Evolutionary conservation across 2,797 vertebrate species (phyloP).

Genomic region (Podarcis siculus): DNA sequence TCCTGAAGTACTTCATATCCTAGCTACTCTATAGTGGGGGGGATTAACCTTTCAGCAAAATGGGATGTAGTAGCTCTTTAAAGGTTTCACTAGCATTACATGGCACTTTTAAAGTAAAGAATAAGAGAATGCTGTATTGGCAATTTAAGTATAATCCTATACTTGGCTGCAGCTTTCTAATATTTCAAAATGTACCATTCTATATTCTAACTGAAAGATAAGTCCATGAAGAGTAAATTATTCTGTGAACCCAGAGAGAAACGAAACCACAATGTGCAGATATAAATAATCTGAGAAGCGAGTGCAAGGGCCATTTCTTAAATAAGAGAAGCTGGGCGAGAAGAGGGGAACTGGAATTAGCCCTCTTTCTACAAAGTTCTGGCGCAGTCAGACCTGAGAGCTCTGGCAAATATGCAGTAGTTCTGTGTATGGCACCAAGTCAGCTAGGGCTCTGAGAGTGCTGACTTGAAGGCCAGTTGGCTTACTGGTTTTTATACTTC

Average conservation of each 20-base stretch:
- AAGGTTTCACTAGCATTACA: slow-evolving; percentile 1
- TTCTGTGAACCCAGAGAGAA: background rate
- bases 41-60: slow-evolving; percentile 27
- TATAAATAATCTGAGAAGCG: no score
- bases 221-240: background rate
- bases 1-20: slow-evolving; percentile 32
- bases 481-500: no score
- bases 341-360: background rate
- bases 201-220: background rate
- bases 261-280: background rate
- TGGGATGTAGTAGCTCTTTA: slow-evolving; percentile 6
- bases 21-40: slow-evolving; percentile 7
- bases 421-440: background rate
- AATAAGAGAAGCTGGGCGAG: background rate
- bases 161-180: background rate
- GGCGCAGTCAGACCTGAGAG: background rate
- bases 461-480: background rate
- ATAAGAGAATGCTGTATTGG: background rate
- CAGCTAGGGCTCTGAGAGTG: background rate
- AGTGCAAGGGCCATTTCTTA: no score
- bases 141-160: slow-evolving; percentile 6
- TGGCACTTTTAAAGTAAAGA: background rate
- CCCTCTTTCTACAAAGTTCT: background rate
- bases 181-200: background rate
- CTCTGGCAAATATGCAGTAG: background rate